Evolutionary conservation across 1,140 invertebrate species (phyloP), one percentile per base, ranked within the genome.

Genomic region (Archegozetes longisetosus): DNA sequence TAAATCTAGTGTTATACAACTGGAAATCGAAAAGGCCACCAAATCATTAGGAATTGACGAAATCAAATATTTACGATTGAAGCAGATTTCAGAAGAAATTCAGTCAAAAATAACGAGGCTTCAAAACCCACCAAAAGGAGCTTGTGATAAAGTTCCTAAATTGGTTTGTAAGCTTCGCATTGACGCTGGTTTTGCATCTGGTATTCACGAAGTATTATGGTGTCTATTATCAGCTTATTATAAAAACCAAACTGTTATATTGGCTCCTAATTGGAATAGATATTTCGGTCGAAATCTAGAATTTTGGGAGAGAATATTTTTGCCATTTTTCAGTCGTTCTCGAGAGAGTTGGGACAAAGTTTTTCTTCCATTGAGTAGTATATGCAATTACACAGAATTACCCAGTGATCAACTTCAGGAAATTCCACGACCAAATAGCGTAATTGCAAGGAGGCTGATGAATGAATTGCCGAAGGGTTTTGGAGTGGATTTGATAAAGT

Each of bases 181-280:
- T 59, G 51, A 55, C 32, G 46, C 51, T 29, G 63, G 63, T 2
- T 64, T 64, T 53, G 63, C 63, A 3, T 61, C 63, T n/a, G 61
- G 61, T 1, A 58, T 62, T 17, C 63, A 64, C 56, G 63, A 64
- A 27, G 57, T 64, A 14, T 20, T 64, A 3, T 64, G 63, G 63
- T 64, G 63, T 27, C 55, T 64, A 28, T 53, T 64, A 9, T 62
- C 58, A 59, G 63, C 55, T 1, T 64, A 59, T 29, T 53, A 60
- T 22, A 53, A 40, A 20, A 40, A 60, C 17, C 29, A 29, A 24
- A 27, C 46, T 2, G 17, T 64, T 9, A 56, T 64, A 23, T 46
- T 64, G 14, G 14, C 46, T 17, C 50, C 61, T 3, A 22, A 29
- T 2, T 49, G 59, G 13, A 62, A 57, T 61, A 61, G 62, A 26